phyloP scores from a whole-genome alignment of 2,888 invertebrate genomes.

The Pecten maximus region DNA sequence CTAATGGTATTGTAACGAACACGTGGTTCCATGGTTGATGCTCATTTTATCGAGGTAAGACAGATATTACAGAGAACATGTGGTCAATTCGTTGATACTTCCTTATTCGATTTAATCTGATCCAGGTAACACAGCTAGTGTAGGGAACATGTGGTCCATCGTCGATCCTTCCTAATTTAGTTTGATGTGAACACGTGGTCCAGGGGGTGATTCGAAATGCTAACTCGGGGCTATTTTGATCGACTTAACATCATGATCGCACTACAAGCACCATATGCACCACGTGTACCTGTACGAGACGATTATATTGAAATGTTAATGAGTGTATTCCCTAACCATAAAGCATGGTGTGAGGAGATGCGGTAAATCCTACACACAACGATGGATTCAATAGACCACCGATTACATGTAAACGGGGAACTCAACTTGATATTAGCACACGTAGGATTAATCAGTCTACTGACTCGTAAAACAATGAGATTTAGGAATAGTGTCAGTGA shows the following conservation, averaged over 20 bases:
- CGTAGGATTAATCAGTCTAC: neutral
- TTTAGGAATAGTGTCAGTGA: neutral
- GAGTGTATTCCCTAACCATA: neutral
- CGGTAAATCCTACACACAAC: neutral
- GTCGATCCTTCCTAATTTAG: too few species aligned
- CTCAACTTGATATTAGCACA: neutral
- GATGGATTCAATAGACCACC: neutral
- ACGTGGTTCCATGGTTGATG: too few species aligned
- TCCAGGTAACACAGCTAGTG: too few species aligned
- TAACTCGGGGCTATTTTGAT: too few species aligned
- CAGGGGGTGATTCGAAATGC: too few species aligned
- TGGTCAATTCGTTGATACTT: too few species aligned
- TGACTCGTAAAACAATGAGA: neutral
- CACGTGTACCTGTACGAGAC: neutral
- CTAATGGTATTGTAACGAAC: too few species aligned
- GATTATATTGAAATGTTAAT: constrained; percentile 17
- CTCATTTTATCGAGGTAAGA: too few species aligned
- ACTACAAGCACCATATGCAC: neutral
- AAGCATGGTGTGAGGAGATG: neutral
- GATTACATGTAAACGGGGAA: neutral
- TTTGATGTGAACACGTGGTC: too few species aligned
- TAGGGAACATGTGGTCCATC: too few species aligned
- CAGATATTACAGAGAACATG: too few species aligned
- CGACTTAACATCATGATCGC: neutral
- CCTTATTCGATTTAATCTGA: too few species aligned